These are phyloP conservation scores for Burhinus oedicnemus DNA, from an alignment of 2,113 vertebrate genomes.

Conservation along the genomic window DNA sequence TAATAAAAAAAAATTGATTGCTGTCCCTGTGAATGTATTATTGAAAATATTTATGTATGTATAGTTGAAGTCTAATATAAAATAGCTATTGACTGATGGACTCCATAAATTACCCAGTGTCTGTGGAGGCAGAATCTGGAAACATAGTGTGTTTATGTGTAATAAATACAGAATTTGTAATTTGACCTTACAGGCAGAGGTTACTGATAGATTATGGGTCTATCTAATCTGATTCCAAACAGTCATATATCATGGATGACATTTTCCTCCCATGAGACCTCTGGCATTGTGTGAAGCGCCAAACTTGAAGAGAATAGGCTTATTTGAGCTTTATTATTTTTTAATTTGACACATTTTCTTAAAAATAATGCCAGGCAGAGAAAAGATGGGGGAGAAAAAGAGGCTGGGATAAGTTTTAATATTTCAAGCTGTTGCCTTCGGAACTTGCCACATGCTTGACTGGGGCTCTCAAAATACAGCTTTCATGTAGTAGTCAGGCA, in stretches of 20 bases:
- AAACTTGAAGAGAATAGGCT: not conserved
- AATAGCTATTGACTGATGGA: not conserved
- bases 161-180: not conserved
- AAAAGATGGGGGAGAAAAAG: not conserved
- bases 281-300: not conserved
- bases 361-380: not conserved
- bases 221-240: not conserved
- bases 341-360: not conserved
- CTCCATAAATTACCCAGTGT: not conserved
- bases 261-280: not conserved
- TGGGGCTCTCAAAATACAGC: not conserved
- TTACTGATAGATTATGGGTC: not conserved
- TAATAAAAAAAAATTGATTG: accelerated
- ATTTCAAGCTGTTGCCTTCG: not conserved
- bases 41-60: not conserved
- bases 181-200: not conserved
- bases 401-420: not conserved
- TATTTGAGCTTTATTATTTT: not conserved
- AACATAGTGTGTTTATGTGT: not conserved
- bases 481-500: not conserved
- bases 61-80: not conserved
- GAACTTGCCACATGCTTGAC: not conserved
- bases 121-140: not conserved
- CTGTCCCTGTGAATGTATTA: not conserved
- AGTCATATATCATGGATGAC: not conserved